phyloP scores from a whole-genome alignment of 2,888 invertebrate species.

The Dromius quadrimaculatus region DNA sequence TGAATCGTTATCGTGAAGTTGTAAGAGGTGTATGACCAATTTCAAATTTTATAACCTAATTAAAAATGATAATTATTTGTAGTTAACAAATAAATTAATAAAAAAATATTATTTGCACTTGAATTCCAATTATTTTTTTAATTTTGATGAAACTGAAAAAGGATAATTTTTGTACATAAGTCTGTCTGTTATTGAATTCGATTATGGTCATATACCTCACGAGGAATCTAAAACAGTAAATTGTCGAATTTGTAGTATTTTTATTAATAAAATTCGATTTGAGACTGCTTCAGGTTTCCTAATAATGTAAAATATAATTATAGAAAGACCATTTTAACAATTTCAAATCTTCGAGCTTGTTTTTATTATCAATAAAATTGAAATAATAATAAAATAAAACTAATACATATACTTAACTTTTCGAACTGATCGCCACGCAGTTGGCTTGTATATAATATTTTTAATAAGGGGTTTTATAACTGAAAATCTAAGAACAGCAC shows the following conservation, averaged over 20 bases:
- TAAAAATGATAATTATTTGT: too few species aligned
- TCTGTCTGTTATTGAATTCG: too few species aligned
- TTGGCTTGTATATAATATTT: slow-evolving; percentile 50
- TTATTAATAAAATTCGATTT: slow-evolving; percentile 11
- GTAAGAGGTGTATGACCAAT: too few species aligned
- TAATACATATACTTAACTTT: slow-evolving; percentile 40
- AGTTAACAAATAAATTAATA: too few species aligned
- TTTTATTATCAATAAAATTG: slow-evolving; percentile 48
- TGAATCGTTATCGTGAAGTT: slow-evolving; percentile 28
- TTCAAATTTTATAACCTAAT: too few species aligned
- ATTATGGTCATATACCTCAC: too few species aligned
- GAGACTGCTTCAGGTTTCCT: slow-evolving; percentile 3
- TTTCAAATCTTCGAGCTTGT: slow-evolving; percentile 51
- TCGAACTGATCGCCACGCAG: slow-evolving; percentile 48
- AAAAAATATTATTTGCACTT: too few species aligned
- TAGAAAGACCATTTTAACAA: slow-evolving; percentile 49
- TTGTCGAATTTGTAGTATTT: slow-evolving; percentile 19
- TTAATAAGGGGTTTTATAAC: slow-evolving; percentile 34
- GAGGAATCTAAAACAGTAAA: slow-evolving; percentile 10
- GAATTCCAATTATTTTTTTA: too few species aligned
- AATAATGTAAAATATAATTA: slow-evolving; percentile 47
- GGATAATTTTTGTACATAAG: too few species aligned
- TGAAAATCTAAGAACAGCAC: slow-evolving; percentile 3
- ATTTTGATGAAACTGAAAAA: too few species aligned
- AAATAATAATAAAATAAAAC: slow-evolving; percentile 44